phyloP scores from a whole-genome alignment of 1,140 invertebrate genomes.

The Heliconius melpomene region DNA sequence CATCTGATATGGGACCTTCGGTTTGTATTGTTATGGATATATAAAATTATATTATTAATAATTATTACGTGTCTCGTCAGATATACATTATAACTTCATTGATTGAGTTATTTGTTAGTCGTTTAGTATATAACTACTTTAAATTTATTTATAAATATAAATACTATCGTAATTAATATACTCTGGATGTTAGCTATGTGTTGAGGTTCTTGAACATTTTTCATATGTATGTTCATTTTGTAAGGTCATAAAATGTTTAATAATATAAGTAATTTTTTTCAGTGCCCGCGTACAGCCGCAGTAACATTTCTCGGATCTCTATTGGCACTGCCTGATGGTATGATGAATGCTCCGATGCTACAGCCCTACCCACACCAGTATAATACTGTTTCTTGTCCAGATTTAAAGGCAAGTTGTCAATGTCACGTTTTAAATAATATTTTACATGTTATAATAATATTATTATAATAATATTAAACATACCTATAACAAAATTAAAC shows the following conservation, averaged over 20 bases:
- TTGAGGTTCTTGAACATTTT: neutral
- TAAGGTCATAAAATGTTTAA: neutral
- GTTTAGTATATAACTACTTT: neutral
- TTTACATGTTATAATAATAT: too few relatives aligned
- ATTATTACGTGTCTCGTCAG: too few relatives aligned
- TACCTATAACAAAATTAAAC: too few relatives aligned
- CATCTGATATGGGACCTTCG: slow-evolving; percentile 87
- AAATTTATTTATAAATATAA: neutral
- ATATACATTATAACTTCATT: too few relatives aligned
- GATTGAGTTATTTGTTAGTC: too few relatives aligned
- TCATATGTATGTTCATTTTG: neutral
- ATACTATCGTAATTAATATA: neutral
- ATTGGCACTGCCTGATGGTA: slow-evolving; percentile 89
- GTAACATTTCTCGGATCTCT: slow-evolving; percentile 94
- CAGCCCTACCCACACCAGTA: slow-evolving; percentile 88
- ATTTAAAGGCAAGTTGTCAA: slow-evolving; percentile 57
- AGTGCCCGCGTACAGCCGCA: slow-evolving; percentile 94
- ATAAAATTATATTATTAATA: too few relatives aligned
- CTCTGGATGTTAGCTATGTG: too few relatives aligned
- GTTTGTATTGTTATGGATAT: slow-evolving; percentile 69
- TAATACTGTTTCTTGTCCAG: slow-evolving; percentile 86
- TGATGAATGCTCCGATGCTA: slow-evolving; percentile 90
- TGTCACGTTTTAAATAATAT: neutral
- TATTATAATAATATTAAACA: too few relatives aligned
- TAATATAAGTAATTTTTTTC: slow-evolving; percentile 25